phyloP scores from a whole-genome alignment of 2,113 vertebrate species.

The Charadrius vociferus region DNA sequence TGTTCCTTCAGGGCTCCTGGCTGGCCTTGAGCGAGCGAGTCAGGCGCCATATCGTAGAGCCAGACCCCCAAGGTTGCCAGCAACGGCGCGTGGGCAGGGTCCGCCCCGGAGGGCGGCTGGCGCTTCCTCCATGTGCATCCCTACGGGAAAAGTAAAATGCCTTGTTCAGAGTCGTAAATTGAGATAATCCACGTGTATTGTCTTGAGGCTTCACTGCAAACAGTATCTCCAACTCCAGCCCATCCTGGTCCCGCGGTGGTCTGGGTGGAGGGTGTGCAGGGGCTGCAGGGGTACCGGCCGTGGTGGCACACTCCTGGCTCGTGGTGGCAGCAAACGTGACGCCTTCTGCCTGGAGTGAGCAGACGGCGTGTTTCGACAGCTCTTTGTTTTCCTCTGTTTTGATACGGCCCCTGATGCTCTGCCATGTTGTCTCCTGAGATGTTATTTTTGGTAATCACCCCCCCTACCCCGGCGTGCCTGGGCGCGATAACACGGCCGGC shows the following conservation, averaged over 20 bases:
- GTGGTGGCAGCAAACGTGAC: fast-evolving
- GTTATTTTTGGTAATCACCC: background rate
- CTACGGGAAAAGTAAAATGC: background rate
- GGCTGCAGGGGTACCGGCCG: background rate
- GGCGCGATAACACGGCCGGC: fast-evolving
- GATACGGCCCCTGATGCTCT: background rate
- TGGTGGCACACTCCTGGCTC: background rate
- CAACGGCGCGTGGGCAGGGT: background rate
- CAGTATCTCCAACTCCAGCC: background rate
- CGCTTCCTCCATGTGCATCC: background rate
- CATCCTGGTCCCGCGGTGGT: fast-evolving
- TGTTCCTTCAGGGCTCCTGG: background rate
- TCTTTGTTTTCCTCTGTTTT: background rate
- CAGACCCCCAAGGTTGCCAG: background rate
- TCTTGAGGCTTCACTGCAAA: background rate
- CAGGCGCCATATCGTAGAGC: fast-evolving
- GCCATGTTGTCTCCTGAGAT: background rate
- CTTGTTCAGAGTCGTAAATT: fast-evolving
- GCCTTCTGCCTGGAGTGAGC: background rate
- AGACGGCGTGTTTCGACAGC: fast-evolving
- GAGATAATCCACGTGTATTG: fast-evolving
- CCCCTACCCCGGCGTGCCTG: background rate
- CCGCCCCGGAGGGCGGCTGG: too few relatives aligned
- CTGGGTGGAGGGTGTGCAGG: background rate
- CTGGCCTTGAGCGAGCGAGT: background rate